A percentile compares a stretch with the other conserved stretches of the same genome.
Evolutionary conservation across 35 echinoderm and acorn worm genomes (phyloP).

Genomic region (Diadema setosum): DNA sequence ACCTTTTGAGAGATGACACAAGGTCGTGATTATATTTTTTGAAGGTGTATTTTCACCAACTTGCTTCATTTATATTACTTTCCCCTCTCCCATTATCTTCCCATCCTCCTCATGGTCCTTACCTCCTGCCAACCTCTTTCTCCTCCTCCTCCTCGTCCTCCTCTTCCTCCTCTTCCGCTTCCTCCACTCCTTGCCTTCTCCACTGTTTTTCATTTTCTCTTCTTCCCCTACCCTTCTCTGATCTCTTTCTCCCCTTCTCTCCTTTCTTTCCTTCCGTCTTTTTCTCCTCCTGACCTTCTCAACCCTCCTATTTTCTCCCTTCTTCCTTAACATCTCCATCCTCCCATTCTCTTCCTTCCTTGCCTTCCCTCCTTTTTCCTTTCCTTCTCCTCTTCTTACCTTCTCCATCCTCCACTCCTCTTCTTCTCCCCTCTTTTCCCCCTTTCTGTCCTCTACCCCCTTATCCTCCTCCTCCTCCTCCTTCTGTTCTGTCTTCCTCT

Average conservation of each 20-base stretch:
- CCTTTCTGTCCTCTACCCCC: background rate
- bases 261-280: background rate
- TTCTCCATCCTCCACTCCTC: background rate
- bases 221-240: background rate
- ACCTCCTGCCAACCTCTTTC: too few relatives aligned
- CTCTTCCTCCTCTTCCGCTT: background rate
- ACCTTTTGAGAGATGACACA: too few relatives aligned
- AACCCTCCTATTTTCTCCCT: background rate
- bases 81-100: too few relatives aligned
- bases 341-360: background rate
- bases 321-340: background rate
- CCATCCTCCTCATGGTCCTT: too few relatives aligned
- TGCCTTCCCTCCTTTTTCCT: background rate
- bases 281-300: background rate
- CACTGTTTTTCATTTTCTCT: background rate
- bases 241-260: background rate
- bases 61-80: too few relatives aligned
- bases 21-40: too few relatives aligned
- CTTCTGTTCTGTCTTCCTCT: background rate
- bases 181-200: background rate
- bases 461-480: background rate
- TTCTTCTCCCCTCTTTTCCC: background rate
- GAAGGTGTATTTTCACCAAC: too few relatives aligned
- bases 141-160: background rate
- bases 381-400: background rate